Percentiles rank a stretch among this genome's conserved stretches.
Evolutionary conservation across 2,888 invertebrate species (phyloP).

Genomic region (Leptopilina drosophilae): DNA sequence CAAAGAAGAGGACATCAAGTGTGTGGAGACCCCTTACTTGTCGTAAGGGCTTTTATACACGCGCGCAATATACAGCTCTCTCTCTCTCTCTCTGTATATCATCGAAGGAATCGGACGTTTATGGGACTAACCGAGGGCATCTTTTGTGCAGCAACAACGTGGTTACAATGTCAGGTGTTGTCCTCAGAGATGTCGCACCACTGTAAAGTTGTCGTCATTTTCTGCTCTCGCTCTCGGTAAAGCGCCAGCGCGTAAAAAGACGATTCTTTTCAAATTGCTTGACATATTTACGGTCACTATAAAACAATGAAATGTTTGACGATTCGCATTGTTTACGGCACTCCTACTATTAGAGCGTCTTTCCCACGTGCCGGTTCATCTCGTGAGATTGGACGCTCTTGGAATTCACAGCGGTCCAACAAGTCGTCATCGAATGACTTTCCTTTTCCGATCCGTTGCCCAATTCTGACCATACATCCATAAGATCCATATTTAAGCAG

Average conservation of each 20-base stretch:
- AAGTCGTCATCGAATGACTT: constrained; percentile 1
- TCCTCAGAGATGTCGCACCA: constrained; percentile 32
- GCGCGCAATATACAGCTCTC: constrained; percentile 69
- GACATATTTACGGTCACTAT: constrained; percentile 70
- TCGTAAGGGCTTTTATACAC: neutral
- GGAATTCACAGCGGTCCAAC: constrained; percentile 17
- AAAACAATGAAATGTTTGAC: constrained; percentile 72
- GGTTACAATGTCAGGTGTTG: constrained; percentile 59
- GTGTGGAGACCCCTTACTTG: constrained; percentile 7
- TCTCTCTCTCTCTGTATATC: constrained; percentile 70
- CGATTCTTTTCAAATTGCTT: constrained; percentile 68
- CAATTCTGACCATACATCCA: constrained; percentile 15
- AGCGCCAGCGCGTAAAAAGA: constrained; percentile 59
- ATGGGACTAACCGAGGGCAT: constrained; percentile 62
- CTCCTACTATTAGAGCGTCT: constrained; percentile 45
- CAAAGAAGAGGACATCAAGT: constrained; percentile 26
- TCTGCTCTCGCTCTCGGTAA: constrained; percentile 18
- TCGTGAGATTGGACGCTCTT: neutral
- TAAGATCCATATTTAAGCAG: constrained; percentile 15
- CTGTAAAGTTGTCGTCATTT: constrained; percentile 46
- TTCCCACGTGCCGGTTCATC: constrained; percentile 50
- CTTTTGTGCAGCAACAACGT: constrained; percentile 61
- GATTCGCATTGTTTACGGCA: constrained; percentile 54
- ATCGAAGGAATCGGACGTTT: constrained; percentile 65
- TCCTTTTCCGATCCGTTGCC: constrained; percentile 12